These are phyloP conservation scores for Crematogaster levior DNA, from an alignment of 2,888 invertebrate species.

Conservation along the genomic window DNA sequence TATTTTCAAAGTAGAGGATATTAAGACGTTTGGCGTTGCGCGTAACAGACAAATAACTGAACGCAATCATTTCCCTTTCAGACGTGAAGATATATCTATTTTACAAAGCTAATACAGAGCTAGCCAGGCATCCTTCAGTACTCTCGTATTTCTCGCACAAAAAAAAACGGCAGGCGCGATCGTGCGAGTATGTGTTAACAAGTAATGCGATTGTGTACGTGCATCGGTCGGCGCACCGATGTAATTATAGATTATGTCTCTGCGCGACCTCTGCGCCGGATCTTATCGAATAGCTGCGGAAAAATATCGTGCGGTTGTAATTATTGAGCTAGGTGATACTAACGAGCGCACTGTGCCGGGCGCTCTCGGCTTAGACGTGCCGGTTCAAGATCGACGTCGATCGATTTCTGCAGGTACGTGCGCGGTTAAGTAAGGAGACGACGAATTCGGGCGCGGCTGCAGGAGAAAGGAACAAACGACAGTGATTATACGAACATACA, in stretches of 20 bases:
- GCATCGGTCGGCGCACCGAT: slow-evolving; percentile 73
- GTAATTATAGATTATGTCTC: slow-evolving; percentile 84
- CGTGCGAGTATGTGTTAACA: slow-evolving; percentile 40
- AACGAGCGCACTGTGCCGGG: slow-evolving; percentile 61
- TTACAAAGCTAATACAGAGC: slow-evolving; percentile 37
- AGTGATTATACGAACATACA: slow-evolving; percentile 63
- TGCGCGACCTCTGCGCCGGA: slow-evolving; percentile 77
- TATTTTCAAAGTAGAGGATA: slow-evolving; percentile 11
- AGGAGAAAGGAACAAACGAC: slow-evolving; percentile 69
- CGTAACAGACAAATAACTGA: slow-evolving; percentile 32
- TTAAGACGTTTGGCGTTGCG: slow-evolving; percentile 41
- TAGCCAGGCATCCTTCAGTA: slow-evolving; percentile 34
- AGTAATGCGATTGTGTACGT: slow-evolving; percentile 18
- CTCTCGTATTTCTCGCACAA: slow-evolving; percentile 11
- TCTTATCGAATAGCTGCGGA: slow-evolving; percentile 74
- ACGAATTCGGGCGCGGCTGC: slow-evolving; percentile 70
- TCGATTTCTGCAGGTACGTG: slow-evolving; percentile 57
- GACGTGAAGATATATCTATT: slow-evolving; percentile 37
- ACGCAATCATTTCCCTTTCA: slow-evolving; percentile 33
- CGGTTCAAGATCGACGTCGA: slow-evolving; percentile 66
- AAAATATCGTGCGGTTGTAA: slow-evolving; percentile 75
- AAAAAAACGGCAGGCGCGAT: slow-evolving; percentile 8
- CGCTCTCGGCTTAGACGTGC: slow-evolving; percentile 51
- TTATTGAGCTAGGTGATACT: slow-evolving; percentile 71
- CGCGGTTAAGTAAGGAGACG: slow-evolving; percentile 47